Percentiles rank a stretch among this genome's conserved stretches.
phyloP scores from a whole-genome alignment of 2,113 vertebrate species.

The Phocoena phocoena region DNA sequence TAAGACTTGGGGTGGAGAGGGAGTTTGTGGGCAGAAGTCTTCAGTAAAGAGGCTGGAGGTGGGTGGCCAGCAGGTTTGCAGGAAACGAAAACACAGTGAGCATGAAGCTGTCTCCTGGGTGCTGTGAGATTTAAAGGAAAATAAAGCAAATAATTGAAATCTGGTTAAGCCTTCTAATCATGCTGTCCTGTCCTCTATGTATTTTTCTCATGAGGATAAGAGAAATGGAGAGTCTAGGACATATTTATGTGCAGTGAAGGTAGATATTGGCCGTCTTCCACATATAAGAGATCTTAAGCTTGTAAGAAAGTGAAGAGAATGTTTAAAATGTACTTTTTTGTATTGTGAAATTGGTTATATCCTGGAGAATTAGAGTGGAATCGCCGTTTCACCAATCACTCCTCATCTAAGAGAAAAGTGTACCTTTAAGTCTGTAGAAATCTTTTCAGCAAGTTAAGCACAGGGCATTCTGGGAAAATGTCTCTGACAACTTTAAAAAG shows the following conservation, averaged over 20 bases:
- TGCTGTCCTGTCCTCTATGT: background rate
- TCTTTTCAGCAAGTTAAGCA: background rate
- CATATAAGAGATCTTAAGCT: background rate
- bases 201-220: background rate
- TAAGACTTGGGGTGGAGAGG: background rate
- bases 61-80: background rate
- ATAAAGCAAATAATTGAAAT: conserved; percentile 9
- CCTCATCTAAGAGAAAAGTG: background rate
- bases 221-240: background rate
- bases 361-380: background rate
- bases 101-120: background rate
- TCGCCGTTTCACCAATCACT: background rate
- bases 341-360: background rate
- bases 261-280: background rate
- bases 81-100: background rate
- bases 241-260: background rate
- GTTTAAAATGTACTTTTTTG: background rate
- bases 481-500: background rate
- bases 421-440: background rate
- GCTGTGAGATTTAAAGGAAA: background rate
- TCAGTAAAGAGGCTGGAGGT: background rate
- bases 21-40: background rate
- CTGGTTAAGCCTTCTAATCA: background rate
- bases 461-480: background rate
- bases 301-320: background rate